Base-by-base conservation (phyloP, 2,113 vertebrate species). In the Percopsis transmontana region DNA sequence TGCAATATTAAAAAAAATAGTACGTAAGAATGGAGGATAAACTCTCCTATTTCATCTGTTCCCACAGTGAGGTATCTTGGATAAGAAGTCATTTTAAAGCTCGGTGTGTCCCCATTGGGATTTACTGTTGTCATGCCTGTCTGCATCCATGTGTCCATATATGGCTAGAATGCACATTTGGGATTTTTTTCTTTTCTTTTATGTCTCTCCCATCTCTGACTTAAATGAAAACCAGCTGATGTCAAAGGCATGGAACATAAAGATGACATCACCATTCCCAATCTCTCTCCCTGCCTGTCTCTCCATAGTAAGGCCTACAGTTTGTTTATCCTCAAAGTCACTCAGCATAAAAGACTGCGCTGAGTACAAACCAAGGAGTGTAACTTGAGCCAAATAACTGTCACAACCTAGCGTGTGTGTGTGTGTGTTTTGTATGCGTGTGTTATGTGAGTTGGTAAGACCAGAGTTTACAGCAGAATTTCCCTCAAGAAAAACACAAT, bases 151-250 rank as follows among this genome's bases (percentile, higher is more conserved):
- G 53, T 85, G 74, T 54, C 85, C 81, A 83, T 87, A 85, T 81
- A 89, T 75, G 85, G 85, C 58, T 27, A 59, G 21, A 20, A 74
- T 74, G 63, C 53, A 85, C 77, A 65, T 87, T 88, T 68, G 44
- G 44, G 53, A 50, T 72, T 66, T 45, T 33, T 42, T 58, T 62
- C 38, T 54, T 20, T 41, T 62, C 66, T 70, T 65, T n/a, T 33
- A 44, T 62, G 58, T 68, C 54, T 72, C 68, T 61, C 54, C 48
- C 67, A 51, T 68, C 18, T 15, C 66, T 20, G 57, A 67, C 70
- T 68, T 70, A 87, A 87, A 89, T 86, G 70, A 88, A 85, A 89
- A 74, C 66, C 83, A 90, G 81, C 86, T 87, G 85, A 90, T 79
- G 70, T 53, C 39, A 76, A 75, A 80, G 63, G 61, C 72, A 72